Evolutionary conservation across 1,140 invertebrate species (phyloP), one percentile per base, ranked within the genome.

Genomic region (Lordiphosa mommai): DNA sequence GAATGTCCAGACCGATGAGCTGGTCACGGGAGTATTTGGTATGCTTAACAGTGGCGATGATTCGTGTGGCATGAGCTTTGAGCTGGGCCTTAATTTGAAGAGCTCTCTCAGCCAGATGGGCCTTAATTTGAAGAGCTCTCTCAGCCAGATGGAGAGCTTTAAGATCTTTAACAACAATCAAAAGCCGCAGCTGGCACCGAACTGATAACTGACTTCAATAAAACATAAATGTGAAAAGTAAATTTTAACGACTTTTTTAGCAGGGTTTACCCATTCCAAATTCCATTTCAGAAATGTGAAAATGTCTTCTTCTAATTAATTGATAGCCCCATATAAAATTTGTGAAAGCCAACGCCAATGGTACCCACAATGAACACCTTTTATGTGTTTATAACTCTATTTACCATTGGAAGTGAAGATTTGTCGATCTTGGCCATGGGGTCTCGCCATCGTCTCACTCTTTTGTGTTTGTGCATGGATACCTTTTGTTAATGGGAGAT

Each of bases 1-100:
- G n/a, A 43, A 38, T 29, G 64, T 67, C 7, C 41, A 38, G 86
- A 96, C 95, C 69, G 92, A 94, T 7, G 98, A 99, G 89, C 95
- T 97, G 88, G 94, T 99, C 33, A 93, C 92, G 32, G 98, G 98
- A 8, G 92, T 91, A 0, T 98, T 99, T 88, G 92, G 93, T 9
- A 96, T 99, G 94, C 94, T 93, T 71, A 97, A 97, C 4, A 99
- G 99, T 90, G 93, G 93, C 17, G 92, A 96, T 29, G 99, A 99
- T 90, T 96, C 96, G 73, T 93, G 98, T 46, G 98, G 99, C 90
- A 91, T 99, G 36, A 98, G 99, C 90, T 99, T 99, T 89, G 93
- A 93, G 34, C 93, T 99, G 43, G 93, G 96, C 79, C 91, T 99
- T 32, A 93, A 97, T 77, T 99, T 99, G 90, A 95, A 97, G 70